Evolutionary conservation across 2,113 vertebrate genomes (phyloP).

Genomic region (Campylorhamphus procurvoides): DNA sequence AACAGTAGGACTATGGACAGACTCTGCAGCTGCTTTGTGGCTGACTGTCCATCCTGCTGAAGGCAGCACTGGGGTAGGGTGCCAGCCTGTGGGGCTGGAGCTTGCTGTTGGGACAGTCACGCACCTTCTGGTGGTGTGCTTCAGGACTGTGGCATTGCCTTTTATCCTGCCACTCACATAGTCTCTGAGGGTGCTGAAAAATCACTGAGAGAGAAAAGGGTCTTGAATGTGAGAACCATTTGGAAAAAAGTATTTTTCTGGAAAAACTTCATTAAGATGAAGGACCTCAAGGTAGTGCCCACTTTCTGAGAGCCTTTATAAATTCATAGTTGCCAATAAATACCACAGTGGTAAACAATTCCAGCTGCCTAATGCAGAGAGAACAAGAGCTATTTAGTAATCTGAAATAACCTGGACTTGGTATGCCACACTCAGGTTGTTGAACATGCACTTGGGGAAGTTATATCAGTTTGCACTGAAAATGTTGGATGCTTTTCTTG

Average conservation of each 20-base stretch:
- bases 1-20: not conserved
- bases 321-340: not conserved
- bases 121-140: not conserved
- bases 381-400: not conserved
- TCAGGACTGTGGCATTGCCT: not conserved
- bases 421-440: not conserved
- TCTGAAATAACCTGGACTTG: not conserved
- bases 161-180: not conserved
- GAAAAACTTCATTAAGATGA: not conserved
- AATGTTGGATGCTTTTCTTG: not conserved
- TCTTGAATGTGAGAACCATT: not conserved
- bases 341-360: not conserved
- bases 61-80: not conserved
- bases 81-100: fast-evolving
- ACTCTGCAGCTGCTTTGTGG: not conserved
- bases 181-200: not conserved
- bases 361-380: not conserved
- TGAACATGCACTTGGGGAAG: not conserved
- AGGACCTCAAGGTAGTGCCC: not conserved
- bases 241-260: not conserved
- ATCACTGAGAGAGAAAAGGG: not conserved
- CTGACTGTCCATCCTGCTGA: fast-evolving
- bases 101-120: not conserved
- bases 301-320: not conserved
- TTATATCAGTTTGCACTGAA: not conserved